Conservation (phyloP, 2,797 vertebrate species). For the Cossypha heuglini region DNA sequence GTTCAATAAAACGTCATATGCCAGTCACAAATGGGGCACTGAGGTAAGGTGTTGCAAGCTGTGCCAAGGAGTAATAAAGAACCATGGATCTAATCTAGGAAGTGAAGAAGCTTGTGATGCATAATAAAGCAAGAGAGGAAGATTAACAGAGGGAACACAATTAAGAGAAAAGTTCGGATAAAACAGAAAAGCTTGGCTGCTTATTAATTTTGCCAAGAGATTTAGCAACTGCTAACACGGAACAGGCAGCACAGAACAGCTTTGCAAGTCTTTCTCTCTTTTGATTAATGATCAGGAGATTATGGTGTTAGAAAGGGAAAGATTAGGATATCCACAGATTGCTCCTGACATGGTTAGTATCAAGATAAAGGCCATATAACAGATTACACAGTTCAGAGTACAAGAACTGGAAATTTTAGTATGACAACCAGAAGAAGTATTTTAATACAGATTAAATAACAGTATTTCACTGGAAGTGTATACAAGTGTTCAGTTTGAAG, state of each 20-base stretch:
- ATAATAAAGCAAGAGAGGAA: not conserved
- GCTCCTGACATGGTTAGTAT: not conserved
- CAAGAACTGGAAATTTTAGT: not conserved
- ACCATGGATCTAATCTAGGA: not conserved
- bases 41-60: not conserved
- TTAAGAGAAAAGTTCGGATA: slow-evolving; percentile 15
- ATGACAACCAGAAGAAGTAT: not conserved
- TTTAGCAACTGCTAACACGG: not conserved
- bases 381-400: not conserved
- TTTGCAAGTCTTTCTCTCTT: not conserved
- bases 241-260: not conserved
- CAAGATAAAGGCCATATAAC: not conserved
- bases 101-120: not conserved
- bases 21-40: not conserved
- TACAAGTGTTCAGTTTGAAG: not conserved
- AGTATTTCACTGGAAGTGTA: not conserved
- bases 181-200: not conserved
- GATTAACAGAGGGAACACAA: not conserved
- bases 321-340: not conserved
- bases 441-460: not conserved
- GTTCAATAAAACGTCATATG: not conserved
- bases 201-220: slow-evolving; percentile 7
- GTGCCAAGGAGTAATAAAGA: not conserved
- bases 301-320: slow-evolving; percentile 14
- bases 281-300: slow-evolving; percentile 29